Evolutionary conservation across 2,797 vertebrate genomes (phyloP).

Genomic region (Pangasius mekongensis): DNA sequence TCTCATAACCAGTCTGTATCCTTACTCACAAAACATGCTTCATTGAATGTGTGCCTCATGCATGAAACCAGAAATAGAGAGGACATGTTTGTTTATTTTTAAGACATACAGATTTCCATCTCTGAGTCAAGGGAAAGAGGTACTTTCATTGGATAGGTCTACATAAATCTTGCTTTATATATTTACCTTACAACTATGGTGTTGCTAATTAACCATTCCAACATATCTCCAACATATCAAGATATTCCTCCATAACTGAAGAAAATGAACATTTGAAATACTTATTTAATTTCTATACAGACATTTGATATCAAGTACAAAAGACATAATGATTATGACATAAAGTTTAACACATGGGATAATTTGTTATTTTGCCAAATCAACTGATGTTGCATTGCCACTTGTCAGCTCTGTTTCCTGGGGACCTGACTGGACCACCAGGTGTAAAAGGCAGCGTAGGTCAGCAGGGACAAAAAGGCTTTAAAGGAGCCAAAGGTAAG

Average conservation of each 20-base stretch:
- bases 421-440: slow-evolving; percentile 38
- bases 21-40: neutral
- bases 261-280: neutral
- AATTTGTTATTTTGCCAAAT: neutral
- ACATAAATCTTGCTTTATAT: neutral
- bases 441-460: slow-evolving; percentile 67
- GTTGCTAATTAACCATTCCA: neutral
- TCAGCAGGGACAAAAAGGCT: slow-evolving; percentile 58
- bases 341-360: neutral
- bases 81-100: neutral
- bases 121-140: neutral
- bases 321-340: neutral
- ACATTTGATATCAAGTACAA: neutral
- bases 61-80: neutral
- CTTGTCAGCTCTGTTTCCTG: neutral
- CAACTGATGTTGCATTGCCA: slow-evolving; percentile 12
- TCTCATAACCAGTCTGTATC: neutral
- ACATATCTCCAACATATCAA: neutral
- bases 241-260: neutral
- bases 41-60: neutral
- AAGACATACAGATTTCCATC: neutral
- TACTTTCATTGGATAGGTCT: neutral
- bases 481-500: slow-evolving; percentile 69
- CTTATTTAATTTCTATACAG: neutral
- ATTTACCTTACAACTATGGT: neutral